Evolutionary conservation across 2,797 vertebrate genomes (phyloP).

Genomic region (Allobates femoralis): DNA sequence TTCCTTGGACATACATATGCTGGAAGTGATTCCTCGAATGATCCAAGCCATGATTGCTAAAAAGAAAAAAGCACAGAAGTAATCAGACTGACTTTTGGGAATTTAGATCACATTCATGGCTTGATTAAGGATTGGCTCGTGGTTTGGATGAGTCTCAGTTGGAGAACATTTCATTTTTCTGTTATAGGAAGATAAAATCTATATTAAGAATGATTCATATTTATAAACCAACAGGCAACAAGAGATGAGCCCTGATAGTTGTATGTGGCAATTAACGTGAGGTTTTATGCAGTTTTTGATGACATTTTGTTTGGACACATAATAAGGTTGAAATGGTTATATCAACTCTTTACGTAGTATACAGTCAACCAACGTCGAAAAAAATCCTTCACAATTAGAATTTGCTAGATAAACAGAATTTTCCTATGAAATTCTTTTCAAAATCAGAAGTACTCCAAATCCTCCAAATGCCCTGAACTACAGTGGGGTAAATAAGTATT

Average conservation of each 20-base stretch:
- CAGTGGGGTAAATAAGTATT: too few relatives aligned
- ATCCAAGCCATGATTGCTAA: slow-evolving; percentile 3
- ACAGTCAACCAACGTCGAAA: not conserved
- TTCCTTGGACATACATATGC: slow-evolving; percentile 41
- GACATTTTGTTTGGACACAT: not conserved
- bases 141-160: slow-evolving; percentile 1
- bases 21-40: slow-evolving; percentile 17
- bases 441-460: too few relatives aligned
- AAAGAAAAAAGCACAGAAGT: slow-evolving; percentile 12
- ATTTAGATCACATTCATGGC: slow-evolving; percentile 34
- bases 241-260: not conserved
- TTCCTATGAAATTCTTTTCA: too few relatives aligned
- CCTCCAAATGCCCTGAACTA: too few relatives aligned
- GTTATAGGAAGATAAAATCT: slow-evolving; percentile 23
- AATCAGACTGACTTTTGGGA: slow-evolving; percentile 14
- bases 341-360: not conserved
- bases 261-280: not conserved
- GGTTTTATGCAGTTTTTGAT: not conserved
- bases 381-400: too few relatives aligned
- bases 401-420: too few relatives aligned
- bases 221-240: not conserved
- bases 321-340: not conserved
- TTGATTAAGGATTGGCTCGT: slow-evolving; percentile 28
- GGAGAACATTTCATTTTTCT: slow-evolving; percentile 24
- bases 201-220: slow-evolving; percentile 6